Conservation (phyloP, 2,888 invertebrate species). For the Hybos culiciformis region DNA sequence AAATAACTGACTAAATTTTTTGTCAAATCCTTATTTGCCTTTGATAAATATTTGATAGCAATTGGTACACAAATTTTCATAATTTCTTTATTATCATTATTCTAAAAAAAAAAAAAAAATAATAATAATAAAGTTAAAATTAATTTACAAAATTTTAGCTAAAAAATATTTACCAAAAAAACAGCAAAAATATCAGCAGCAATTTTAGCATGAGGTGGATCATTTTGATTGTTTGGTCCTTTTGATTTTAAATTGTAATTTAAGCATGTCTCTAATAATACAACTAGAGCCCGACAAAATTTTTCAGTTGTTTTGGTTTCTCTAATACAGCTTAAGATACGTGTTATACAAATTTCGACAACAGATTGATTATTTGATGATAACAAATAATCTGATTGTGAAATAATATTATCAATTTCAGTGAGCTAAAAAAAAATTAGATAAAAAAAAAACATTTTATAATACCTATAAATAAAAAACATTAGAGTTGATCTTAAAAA, state of each 20-base stretch:
- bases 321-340: conserved; percentile 79
- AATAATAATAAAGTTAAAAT: neutral
- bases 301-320: conserved; percentile 76
- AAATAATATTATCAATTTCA: conserved; percentile 68
- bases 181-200: conserved; percentile 81
- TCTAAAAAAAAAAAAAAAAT: conserved; percentile 27
- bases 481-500: no score
- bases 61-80: conserved; percentile 60
- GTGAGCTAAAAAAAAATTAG: conserved; percentile 39
- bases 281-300: conserved; percentile 71
- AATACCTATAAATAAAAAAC: neutral
- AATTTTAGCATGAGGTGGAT: conserved; percentile 92
- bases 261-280: conserved; percentile 73
- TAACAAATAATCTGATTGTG: conserved; percentile 65
- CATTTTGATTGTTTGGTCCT: conserved; percentile 56
- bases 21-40: conserved; percentile 78
- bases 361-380: conserved; percentile 89
- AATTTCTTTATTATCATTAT: conserved; percentile 46
- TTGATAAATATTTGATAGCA: conserved; percentile 81
- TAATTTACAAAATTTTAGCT: neutral
- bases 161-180: neutral
- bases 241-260: conserved; percentile 74
- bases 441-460: neutral
- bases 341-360: conserved; percentile 86
- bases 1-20: conserved; percentile 84